These are phyloP conservation scores for Drosophila paracracens DNA, from an alignment of 2,888 invertebrate species.

Conservation along the genomic window DNA sequence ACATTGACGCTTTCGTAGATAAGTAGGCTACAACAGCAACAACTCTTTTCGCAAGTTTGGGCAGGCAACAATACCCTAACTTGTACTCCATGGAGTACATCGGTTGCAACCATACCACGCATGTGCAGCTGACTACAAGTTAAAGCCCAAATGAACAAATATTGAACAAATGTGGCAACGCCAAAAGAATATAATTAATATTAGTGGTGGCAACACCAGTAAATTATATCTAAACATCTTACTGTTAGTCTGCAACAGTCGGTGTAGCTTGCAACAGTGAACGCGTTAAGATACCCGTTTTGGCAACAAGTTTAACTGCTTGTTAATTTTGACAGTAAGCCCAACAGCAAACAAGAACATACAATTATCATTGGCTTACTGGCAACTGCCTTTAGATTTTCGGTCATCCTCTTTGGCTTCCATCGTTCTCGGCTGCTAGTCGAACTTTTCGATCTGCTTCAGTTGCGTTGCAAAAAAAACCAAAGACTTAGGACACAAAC, in stretches of 20 bases:
- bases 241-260: not conserved
- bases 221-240: not conserved
- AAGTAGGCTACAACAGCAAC: constrained; percentile 42
- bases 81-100: not conserved
- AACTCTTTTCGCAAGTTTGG: constrained; percentile 19
- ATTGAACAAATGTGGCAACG: not conserved
- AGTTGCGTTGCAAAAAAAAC: constrained; percentile 6
- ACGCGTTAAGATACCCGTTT: not conserved
- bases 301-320: not conserved
- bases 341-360: not conserved
- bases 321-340: not conserved
- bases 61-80: constrained; percentile 15
- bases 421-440: not conserved
- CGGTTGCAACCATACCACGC: not conserved
- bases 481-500: constrained; percentile 57
- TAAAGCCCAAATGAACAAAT: not conserved
- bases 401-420: not conserved
- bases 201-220: not conserved
- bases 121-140: not conserved
- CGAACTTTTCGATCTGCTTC: constrained; percentile 20
- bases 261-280: not conserved
- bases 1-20: constrained; percentile 47
- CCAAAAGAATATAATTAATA: not conserved
- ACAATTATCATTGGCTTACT: not conserved
- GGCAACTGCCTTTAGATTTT: not conserved